phyloP scores from a whole-genome alignment of 1,140 invertebrate genomes.

The Heliothis subflexa region DNA sequence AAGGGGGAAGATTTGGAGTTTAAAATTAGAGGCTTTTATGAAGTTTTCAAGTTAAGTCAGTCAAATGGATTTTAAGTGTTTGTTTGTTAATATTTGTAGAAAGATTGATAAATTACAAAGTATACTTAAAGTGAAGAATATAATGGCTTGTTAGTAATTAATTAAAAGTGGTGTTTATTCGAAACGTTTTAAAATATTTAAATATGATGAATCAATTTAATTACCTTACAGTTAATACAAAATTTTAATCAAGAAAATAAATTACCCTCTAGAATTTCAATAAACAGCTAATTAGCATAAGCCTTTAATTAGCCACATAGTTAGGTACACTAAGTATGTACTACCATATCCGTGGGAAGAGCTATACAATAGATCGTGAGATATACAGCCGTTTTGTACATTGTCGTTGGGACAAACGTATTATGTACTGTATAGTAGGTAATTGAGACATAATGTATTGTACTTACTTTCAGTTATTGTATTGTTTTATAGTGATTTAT shows the following conservation, averaged over 20 bases:
- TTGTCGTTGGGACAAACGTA: slow-evolving; percentile 25
- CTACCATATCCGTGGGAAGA: slow-evolving; percentile 30
- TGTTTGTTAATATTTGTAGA: not conserved
- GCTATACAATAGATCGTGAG: slow-evolving; percentile 16
- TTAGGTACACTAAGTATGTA: not conserved
- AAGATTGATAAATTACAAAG: too few species aligned
- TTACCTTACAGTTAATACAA: too few species aligned
- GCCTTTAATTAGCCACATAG: not conserved
- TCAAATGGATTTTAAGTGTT: not conserved
- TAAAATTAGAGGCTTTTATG: too few species aligned
- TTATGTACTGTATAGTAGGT: not conserved
- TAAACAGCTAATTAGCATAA: slow-evolving; percentile 10
- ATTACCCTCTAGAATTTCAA: not conserved
- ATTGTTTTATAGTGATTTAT: not conserved
- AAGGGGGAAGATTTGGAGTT: too few species aligned
- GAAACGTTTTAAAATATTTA: too few species aligned
- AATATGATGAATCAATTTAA: too few species aligned
- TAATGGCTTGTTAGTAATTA: too few species aligned
- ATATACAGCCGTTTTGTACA: slow-evolving; percentile 19
- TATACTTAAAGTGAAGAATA: too few species aligned
- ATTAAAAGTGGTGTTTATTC: not conserved
- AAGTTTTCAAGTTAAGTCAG: too few species aligned
- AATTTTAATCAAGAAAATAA: not conserved
- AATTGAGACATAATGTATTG: slow-evolving; percentile 9
- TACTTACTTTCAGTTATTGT: slow-evolving; percentile 10